These are phyloP conservation scores for Champsocephalus gunnari DNA, from an alignment of 2,797 vertebrate species.

Conservation along the genomic window DNA sequence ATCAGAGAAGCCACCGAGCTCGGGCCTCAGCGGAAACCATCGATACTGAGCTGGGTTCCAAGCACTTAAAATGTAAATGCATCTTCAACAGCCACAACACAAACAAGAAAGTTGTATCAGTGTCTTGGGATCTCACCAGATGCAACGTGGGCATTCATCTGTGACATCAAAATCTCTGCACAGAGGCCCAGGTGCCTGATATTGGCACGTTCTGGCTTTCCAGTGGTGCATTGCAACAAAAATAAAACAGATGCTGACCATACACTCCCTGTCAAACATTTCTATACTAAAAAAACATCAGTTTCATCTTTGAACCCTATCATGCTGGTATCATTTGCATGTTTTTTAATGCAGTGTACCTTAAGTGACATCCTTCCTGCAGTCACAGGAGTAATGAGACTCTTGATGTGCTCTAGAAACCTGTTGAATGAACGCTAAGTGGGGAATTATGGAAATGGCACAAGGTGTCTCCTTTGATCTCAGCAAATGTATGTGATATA, in stretches of 20 bases:
- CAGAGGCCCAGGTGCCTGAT: slow-evolving; percentile 17
- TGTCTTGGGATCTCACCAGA: slow-evolving; percentile 45
- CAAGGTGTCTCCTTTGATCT: slow-evolving; percentile 77
- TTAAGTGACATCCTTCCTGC: slow-evolving; percentile 13
- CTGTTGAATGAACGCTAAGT: slow-evolving; percentile 58
- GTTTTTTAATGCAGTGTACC: slow-evolving; percentile 4
- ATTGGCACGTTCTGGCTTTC: slow-evolving; percentile 16
- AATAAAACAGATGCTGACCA: slow-evolving; percentile 18
- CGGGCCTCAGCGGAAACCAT: slow-evolving; percentile 51
- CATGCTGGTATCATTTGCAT: background rate
- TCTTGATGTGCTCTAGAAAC: slow-evolving; percentile 32
- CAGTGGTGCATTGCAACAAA: slow-evolving; percentile 45
- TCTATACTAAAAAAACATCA: background rate
- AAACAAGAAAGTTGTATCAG: slow-evolving; percentile 32
- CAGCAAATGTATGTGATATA: slow-evolving; percentile 71
- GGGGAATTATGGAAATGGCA: slow-evolving; percentile 72
- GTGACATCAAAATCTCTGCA: slow-evolving; percentile 40
- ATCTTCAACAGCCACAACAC: slow-evolving; percentile 53
- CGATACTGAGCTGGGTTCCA: slow-evolving; percentile 59
- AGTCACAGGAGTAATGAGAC: slow-evolving; percentile 28
- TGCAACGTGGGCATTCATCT: slow-evolving; percentile 39
- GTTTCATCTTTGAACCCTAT: background rate
- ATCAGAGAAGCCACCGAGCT: slow-evolving; percentile 58
- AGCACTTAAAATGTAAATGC: slow-evolving; percentile 78
- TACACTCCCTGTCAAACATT: background rate